These are phyloP conservation scores for Phalacrocorax aristotelis DNA, from an alignment of 2,113 vertebrate genomes.

Conservation along the genomic window DNA sequence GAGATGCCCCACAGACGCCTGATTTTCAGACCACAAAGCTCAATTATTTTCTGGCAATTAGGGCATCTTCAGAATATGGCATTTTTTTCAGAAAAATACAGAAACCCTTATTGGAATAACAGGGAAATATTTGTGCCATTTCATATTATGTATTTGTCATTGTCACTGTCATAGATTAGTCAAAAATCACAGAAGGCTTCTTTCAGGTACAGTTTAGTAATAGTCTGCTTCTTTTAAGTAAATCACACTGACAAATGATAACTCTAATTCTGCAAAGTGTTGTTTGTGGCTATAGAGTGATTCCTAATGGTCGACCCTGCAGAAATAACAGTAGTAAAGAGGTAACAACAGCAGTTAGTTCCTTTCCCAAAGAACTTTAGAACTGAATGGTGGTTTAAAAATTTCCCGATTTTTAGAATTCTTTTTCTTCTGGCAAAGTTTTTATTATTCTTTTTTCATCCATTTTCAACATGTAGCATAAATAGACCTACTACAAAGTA, in stretches of 20 bases:
- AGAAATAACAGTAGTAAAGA: background rate
- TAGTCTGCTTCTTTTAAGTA: background rate
- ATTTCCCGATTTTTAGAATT: background rate
- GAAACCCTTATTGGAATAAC: background rate
- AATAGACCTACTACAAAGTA: conserved; percentile 10
- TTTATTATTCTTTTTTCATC: background rate
- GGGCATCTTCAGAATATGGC: background rate
- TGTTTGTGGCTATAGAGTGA: background rate
- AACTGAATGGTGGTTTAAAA: background rate
- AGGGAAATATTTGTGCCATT: background rate
- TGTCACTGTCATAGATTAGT: background rate
- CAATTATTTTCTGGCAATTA: background rate
- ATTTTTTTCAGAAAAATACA: background rate
- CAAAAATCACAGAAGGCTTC: background rate
- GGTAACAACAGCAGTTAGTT: background rate
- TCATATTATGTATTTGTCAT: background rate
- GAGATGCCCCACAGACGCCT: background rate
- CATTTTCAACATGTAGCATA: conserved; percentile 2
- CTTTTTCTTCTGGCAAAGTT: background rate
- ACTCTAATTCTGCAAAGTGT: background rate
- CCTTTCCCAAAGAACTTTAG: background rate
- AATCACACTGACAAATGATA: background rate
- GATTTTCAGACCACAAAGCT: background rate
- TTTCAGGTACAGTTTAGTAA: background rate
- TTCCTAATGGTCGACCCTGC: background rate